These are phyloP conservation scores for Hipposideros larvatus DNA, from an alignment of 2,797 vertebrate species.

Conservation along the genomic window DNA sequence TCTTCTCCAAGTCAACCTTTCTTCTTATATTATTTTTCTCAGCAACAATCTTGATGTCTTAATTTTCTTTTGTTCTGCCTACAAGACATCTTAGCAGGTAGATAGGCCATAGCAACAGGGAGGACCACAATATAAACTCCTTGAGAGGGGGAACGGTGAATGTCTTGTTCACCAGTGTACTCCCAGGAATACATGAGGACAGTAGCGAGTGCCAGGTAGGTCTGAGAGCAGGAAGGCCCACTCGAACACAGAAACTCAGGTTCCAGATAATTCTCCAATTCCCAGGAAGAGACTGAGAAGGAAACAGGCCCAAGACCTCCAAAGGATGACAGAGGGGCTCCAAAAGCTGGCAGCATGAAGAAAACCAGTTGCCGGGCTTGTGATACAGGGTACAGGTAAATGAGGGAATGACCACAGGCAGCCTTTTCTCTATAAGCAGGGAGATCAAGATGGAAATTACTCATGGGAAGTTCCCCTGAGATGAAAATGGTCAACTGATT, in stretches of 20 bases:
- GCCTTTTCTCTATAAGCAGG: not conserved
- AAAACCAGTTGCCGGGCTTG: not conserved
- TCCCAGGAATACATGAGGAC: not conserved
- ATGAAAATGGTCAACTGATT: not conserved
- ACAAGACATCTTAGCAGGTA: not conserved
- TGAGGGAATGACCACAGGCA: not conserved
- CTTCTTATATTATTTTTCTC: not conserved
- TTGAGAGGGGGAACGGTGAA: not conserved
- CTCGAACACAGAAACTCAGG: not conserved
- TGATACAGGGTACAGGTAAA: not conserved
- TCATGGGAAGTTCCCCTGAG: not conserved
- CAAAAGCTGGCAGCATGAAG: not conserved
- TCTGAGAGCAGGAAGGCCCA: not conserved
- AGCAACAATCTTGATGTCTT: not conserved
- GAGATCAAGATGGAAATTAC: not conserved
- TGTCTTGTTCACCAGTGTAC: not conserved
- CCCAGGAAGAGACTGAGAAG: not conserved
- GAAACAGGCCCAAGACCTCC: not conserved
- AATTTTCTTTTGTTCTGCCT: not conserved
- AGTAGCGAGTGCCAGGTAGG: not conserved
- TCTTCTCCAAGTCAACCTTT: not conserved
- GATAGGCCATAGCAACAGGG: not conserved
- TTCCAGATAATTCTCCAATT: not conserved
- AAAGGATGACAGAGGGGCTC: not conserved
- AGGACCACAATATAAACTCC: not conserved